Evolutionary conservation across 2,113 vertebrate species (phyloP), one percentile per base, ranked within the genome.

Genomic region (Geothlypis trichas): DNA sequence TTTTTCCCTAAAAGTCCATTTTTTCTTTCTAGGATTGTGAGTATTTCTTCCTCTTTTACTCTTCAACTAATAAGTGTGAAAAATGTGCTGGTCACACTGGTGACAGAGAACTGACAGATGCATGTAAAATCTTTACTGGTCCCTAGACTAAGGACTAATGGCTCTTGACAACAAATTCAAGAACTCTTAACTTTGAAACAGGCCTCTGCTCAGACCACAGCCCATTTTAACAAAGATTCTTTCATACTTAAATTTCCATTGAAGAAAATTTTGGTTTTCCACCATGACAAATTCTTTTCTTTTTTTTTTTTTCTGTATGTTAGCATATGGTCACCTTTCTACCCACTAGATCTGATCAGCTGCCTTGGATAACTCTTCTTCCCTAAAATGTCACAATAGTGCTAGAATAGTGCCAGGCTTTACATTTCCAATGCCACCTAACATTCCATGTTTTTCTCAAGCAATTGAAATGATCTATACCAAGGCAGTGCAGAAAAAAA

Each of bases 381-480:
- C 61, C 57, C 37, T 18, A 44, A 14, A 0, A 5, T 1, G 3
- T 61, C 33, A 69, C 6, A 61, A 11, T 2, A 87, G 6, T 28
- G 24, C 33, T 51, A 65, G 15, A 57, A 33, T 7, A 81, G 15
- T 19, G 37, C 7, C 55, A 54, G 15, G 44, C 57, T 84, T 93
- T 63, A 82, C 13, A 41, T 47, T 30, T 72, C 41, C 22, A 75
- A 8, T 19, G 19, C 7, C 23, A 54, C 27, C 26, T 61, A 84
- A 59, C 10, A 47, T 24, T 24, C 23, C 31, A 17, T 5, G 11
- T 84, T 87, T 33, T 74, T 65, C 41, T 58, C 51, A 89, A 84
- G 49, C 17, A 83, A 83, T 62, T 68, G 10, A 68, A 37, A 68
- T 75, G 7, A 74, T 69, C 66, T 37, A 66, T 15, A 57, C 30